These are phyloP conservation scores for Machimus atricapillus DNA, from an alignment of 2,888 invertebrate species.

Conservation along the genomic window DNA sequence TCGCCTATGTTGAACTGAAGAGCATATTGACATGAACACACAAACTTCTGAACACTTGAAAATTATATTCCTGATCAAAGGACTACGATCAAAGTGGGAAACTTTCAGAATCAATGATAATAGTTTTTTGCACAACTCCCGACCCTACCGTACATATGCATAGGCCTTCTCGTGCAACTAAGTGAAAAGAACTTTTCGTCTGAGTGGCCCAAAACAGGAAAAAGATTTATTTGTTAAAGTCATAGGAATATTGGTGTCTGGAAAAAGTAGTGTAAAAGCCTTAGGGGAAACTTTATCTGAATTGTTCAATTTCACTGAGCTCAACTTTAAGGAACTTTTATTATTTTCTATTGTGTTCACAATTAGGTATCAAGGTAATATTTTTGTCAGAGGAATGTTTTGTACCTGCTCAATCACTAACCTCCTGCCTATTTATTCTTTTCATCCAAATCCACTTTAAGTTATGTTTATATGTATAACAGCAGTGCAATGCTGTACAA, in stretches of 20 bases:
- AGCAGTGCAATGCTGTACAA: too few species aligned
- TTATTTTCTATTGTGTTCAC: background rate
- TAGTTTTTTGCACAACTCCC: background rate
- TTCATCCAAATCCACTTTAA: too few species aligned
- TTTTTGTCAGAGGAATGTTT: too few species aligned
- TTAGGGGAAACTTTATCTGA: background rate
- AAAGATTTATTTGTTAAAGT: background rate
- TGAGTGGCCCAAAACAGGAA: slow-evolving; percentile 6
- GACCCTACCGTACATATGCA: background rate
- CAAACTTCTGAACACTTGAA: slow-evolving; percentile 23
- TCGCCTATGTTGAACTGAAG: slow-evolving; percentile 7
- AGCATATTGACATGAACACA: slow-evolving; percentile 32
- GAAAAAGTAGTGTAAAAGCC: background rate
- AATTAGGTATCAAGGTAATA: too few species aligned
- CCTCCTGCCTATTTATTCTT: too few species aligned
- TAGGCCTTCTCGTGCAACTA: background rate
- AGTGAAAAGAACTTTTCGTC: background rate
- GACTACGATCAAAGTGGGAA: slow-evolving; percentile 14
- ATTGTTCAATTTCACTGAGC: background rate
- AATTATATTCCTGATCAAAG: slow-evolving; percentile 33
- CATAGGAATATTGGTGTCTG: background rate
- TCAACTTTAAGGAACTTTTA: background rate
- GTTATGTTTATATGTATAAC: too few species aligned
- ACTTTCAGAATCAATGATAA: slow-evolving; percentile 24
- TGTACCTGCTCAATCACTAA: too few species aligned